Base-by-base conservation (phyloP, 2,113 vertebrate genomes). In the Macroglossus sobrinus region DNA sequence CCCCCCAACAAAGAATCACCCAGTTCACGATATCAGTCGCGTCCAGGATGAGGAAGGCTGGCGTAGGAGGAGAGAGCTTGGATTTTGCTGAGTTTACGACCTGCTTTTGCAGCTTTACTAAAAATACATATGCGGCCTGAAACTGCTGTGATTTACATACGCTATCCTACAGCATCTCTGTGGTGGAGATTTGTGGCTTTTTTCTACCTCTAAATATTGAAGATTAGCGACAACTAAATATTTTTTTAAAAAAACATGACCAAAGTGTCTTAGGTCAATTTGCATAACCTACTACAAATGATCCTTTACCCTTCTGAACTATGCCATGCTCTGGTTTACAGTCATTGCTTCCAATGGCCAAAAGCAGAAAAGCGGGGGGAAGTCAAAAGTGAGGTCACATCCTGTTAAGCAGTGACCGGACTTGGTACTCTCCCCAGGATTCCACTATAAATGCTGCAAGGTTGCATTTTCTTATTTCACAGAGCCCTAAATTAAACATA, bases 401-500 rank as follows among this genome's bases (percentile, higher is more conserved):
- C 5, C 13, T 57, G 21, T 55, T 68, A 26, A 2, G 0, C 3
- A 92, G 71, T 35, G 33, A 24, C 30, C 19, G 14, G 30, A 91
- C 72, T 38, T 40, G 26, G 12, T 38, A 66, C 4, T 47, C 53
- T 84, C 85, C 50, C 33, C 33, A 76, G 89, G 63, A 75, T 26
- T 80, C 85, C n/a, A 21, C 15, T 80, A 5, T 59, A 38, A 91
- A 64, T 30, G 22, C 38, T 85, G 85, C 15, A 80, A 53, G 40
- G 57, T 64, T 55, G 26, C 72, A 90, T 88, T 87, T 69, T 47
- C n/a, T 66, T 43, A 94, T 89, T 80, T 57, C 66, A 84, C 11
- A 84, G 85, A 82, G 28, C 33, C 14, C 55, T 91, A 95, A 92
- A 75, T 85, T 92, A 81, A 22, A 91, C 94, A 87, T 76, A 89